phyloP scores from a whole-genome alignment of 1,140 invertebrate species.

The Hermetia illucens region DNA sequence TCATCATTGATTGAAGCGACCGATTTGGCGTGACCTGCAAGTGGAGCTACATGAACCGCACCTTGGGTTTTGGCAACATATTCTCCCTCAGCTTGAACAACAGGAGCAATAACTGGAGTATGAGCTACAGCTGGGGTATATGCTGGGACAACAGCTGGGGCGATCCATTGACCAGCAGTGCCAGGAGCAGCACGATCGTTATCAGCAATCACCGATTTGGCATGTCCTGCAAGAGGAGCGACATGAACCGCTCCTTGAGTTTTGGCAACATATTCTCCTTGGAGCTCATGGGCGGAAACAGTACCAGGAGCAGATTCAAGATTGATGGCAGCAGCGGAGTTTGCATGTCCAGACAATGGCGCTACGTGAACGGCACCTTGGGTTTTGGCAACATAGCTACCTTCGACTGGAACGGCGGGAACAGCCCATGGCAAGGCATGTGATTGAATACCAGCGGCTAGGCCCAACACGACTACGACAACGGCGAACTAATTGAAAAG shows the following conservation, averaged over 20 bases:
- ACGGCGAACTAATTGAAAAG: no score
- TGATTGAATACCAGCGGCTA: no score
- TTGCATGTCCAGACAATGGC: conserved; percentile 19
- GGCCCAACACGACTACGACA: no score
- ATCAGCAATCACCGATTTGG: conserved; percentile 1
- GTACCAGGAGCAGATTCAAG: conserved; percentile 28
- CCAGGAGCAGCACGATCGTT: conserved; percentile 28
- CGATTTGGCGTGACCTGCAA: conserved; percentile 13
- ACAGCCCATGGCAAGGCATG: no score
- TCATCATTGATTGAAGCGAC: conserved; percentile 17
- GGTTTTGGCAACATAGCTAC: conserved; percentile 24
- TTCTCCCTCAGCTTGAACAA: neutral
- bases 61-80: conserved; percentile 29
- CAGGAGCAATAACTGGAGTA: no score
- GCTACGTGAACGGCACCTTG: conserved; percentile 26
- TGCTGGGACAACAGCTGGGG: no score
- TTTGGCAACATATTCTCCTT: conserved; percentile 21
- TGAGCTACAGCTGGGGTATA: no score
- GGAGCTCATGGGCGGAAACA: no score
- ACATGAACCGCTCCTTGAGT: conserved; percentile 26
- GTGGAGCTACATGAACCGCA: conserved; percentile 25
- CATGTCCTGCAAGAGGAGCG: conserved; percentile 22
- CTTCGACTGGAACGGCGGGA: no score
- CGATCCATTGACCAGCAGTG: no score
- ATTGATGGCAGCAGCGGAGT: conserved; percentile 11